phyloP scores from a whole-genome alignment of 1,140 invertebrate species.

The Heterodera schachtii region DNA sequence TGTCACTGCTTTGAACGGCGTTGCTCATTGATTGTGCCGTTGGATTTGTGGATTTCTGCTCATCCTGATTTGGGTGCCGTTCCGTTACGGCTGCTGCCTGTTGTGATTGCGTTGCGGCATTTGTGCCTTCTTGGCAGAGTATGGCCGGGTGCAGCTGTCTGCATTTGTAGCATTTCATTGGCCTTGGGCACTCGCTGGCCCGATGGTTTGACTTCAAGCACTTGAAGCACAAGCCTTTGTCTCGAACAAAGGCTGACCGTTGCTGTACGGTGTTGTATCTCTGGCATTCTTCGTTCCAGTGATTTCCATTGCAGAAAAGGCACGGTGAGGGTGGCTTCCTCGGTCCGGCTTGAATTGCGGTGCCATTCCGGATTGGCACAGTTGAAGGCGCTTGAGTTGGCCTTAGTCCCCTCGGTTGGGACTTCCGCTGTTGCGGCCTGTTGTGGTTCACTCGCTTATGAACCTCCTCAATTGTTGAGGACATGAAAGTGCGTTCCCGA shows the following conservation, averaged over 20 bases:
- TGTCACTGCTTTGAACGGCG: not conserved
- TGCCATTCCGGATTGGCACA: too few species aligned
- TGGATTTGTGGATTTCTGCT: not conserved
- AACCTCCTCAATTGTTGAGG: not conserved
- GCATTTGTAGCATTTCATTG: not conserved
- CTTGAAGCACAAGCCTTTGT: too few species aligned
- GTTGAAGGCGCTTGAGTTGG: too few species aligned
- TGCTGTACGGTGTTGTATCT: not conserved
- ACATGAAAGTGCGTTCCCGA: too few species aligned
- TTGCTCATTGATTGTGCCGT: not conserved
- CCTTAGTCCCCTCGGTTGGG: not conserved
- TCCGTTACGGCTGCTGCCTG: not conserved
- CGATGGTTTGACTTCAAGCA: slow-evolving; percentile 1
- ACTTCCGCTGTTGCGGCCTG: not conserved
- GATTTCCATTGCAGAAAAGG: not conserved
- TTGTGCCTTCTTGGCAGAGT: not conserved
- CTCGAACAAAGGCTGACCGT: too few species aligned
- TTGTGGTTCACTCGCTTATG: not conserved
- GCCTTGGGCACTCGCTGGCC: not conserved
- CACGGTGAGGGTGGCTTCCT: not conserved
- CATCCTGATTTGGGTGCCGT: not conserved
- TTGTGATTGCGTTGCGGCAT: too few species aligned
- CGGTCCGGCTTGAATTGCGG: too few species aligned
- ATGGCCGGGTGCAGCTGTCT: not conserved
- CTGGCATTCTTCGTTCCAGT: not conserved